Base-by-base conservation (phyloP, 2,888 invertebrate genomes). In the Melikaiella ostensackeni region DNA sequence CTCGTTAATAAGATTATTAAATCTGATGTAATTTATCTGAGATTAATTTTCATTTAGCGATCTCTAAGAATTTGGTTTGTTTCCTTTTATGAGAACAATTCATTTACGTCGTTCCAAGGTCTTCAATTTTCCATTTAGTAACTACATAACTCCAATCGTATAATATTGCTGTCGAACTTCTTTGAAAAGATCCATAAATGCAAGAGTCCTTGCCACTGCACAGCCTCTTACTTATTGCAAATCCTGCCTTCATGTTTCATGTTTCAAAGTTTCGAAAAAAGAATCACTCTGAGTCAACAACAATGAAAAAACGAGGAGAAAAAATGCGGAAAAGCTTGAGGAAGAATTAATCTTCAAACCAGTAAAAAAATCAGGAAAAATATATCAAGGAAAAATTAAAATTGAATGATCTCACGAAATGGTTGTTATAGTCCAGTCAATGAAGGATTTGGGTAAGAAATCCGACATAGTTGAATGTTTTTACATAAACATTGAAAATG, bases 181-280 rank as follows among this genome's bases (percentile, higher is more conserved):
- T 64, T 64, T 38, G 64, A 64, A 42, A 64, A 64, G 64, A 64
- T 64, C 16, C 64, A 64, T 64, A 64, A 64, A 64, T 64, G 64
- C 64, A 64, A 24, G 38, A 64, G 64, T 64, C 64, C 64, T 64
- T 64, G 64, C 21, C 64, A 38, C 38, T 21, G 24, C 6, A 24
- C 21, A n/a, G 33, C 42, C 46, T 66, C 42, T 66, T 66, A 66
- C 24, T 66, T 66, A 24, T 46, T 38, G 27, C 27, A 16, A 66
- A 42, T 42, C 24, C 6, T 24, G 24, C 24, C 27, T 46, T 66
- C 27, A 11, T 2, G 42, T 66, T 42, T 64, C 16, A 64, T 42
- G 64, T 64, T 64, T 42, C 27, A 19, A 42, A 42, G 64, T 42
- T 42, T 66, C 16, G 13, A 42, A 46, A 66, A 46, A 66, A 63